Percentiles rank a stretch among this genome's conserved stretches.
Evolutionary conservation across 1,140 invertebrate genomes (phyloP).

Genomic region (Drosophila rhopaloa): DNA sequence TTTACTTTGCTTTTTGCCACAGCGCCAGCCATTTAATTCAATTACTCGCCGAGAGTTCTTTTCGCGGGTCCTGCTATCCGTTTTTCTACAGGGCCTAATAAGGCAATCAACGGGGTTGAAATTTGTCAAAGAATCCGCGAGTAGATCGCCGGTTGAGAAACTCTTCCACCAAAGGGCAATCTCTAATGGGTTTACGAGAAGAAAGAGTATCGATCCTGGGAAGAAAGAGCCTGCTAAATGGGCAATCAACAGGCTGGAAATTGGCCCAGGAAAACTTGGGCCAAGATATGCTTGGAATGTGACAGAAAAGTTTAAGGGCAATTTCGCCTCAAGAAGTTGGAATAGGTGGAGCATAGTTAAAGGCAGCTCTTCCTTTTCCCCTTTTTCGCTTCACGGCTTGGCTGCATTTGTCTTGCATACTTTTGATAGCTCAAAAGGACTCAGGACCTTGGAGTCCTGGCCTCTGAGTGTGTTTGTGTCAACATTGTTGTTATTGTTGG

Average conservation of each 20-base stretch:
- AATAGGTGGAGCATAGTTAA: conserved; percentile 45
- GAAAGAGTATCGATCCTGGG: conserved; percentile 21
- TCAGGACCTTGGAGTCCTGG: conserved; percentile 23
- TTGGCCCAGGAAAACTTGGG: conserved; percentile 26
- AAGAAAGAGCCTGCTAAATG: conserved; percentile 48
- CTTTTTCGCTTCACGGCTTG: conserved; percentile 15
- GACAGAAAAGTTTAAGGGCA: conserved; percentile 67
- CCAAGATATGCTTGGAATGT: conserved; percentile 63
- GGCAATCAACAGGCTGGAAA: conserved; percentile 75
- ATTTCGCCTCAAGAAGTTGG: conserved; percentile 45
- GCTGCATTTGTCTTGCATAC: conserved; percentile 68
- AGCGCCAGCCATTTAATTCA: conserved; percentile 79
- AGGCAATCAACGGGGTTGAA: conserved; percentile 30
- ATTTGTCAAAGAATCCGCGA: conserved; percentile 33
- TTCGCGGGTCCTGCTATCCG: conserved; percentile 26
- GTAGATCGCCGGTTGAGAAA: conserved; percentile 16
- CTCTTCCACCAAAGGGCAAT: not conserved
- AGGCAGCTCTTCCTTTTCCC: conserved; percentile 3
- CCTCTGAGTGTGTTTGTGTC: conserved; percentile 58
- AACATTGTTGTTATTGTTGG: conserved; percentile 57
- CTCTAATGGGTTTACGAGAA: conserved; percentile 18
- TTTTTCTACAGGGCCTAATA: conserved; percentile 26
- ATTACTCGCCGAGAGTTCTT: conserved; percentile 75
- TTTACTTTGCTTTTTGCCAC: conserved; percentile 83
- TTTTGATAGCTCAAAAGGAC: conserved; percentile 25